phyloP scores from a whole-genome alignment of 2,888 invertebrate genomes.

The Isoperla grammatica region DNA sequence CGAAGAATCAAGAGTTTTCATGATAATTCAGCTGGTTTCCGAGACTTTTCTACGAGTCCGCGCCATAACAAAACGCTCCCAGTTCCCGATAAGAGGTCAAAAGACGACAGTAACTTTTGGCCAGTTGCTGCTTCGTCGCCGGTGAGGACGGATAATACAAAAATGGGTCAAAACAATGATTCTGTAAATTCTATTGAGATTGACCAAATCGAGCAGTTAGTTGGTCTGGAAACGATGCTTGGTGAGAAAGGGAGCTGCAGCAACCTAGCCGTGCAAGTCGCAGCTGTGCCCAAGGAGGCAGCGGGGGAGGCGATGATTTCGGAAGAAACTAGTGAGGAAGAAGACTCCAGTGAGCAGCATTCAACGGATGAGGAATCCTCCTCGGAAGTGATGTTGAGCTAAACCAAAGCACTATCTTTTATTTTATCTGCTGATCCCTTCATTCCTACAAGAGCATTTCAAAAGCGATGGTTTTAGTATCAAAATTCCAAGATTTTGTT shows the following conservation, averaged over 20 bases:
- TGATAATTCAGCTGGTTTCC: background rate
- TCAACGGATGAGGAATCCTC: background rate
- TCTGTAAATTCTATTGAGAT: background rate
- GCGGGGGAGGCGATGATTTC: conserved; percentile 39
- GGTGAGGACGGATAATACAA: no score
- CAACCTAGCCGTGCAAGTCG: no score
- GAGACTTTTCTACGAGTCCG: background rate
- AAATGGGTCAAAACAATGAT: no score
- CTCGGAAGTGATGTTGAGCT: background rate
- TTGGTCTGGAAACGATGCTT: conserved; percentile 20
- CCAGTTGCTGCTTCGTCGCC: no score
- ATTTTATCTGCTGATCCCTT: no score
- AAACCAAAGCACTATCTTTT: no score
- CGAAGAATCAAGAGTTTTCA: background rate
- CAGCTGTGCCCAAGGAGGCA: conserved; percentile 30
- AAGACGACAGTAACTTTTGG: no score
- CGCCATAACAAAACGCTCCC: background rate
- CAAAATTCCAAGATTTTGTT: no score
- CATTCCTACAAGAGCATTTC: no score
- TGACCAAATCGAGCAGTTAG: background rate
- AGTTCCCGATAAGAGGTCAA: no score
- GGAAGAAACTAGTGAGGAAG: conserved; percentile 37
- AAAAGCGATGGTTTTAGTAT: no score
- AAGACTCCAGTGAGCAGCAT: conserved; percentile 18
- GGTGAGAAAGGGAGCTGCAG: background rate